Base-by-base conservation (phyloP, 64 coral and sea anemone species). In the Porites australiensis region DNA sequence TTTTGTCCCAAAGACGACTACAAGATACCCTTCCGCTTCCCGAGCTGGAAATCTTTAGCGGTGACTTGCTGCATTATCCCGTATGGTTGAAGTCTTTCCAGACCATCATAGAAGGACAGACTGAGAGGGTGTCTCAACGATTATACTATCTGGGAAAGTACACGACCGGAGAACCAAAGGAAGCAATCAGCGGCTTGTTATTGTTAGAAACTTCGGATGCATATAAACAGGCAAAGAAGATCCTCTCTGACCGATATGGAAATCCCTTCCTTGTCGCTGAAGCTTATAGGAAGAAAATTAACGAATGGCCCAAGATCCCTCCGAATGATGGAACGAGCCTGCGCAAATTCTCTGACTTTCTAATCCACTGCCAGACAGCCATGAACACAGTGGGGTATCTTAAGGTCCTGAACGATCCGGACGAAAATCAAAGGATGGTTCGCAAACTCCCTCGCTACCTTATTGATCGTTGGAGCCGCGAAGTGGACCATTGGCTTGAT, bases 401-500 rank as follows among this genome's bases (percentile, higher is more conserved):
- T 15, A 86, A 71, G 9, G 73, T 77, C 27, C 74, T 93, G 13
- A 61, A 92, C 37, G 90, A 85, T 52, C 64, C 55, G 1, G 65
- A 92, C 48, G 91, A 93, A 48, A 92, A 92, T 78, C 91, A 79
- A 70, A 93, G 87, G 21, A 77, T 93, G 73, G 58, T 77, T 61
- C 64, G 59, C 16, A 87, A 93, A 66, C 91, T 93, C 0, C 83
- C 83, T 44, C 60, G 16, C 13, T 79, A 93, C 61, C 74, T 87
- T 13, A 67, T 92, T 2, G 69, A 84, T 75, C 44, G 79, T 20
- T 84, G 90, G 79, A 23, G 77, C 43, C 62, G 89, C 14, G 51
- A 53, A 44, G 89, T 91, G 2, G 89, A 91, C n/a, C 15, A 4
- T 8, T 51, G 89, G 47, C 47, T 50, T n/a, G n/a, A n/a, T 45